Percentiles rank a stretch among this genome's conserved stretches.
Conservation (phyloP, 2,888 invertebrate genomes). For the Hemithea aestivaria region DNA sequence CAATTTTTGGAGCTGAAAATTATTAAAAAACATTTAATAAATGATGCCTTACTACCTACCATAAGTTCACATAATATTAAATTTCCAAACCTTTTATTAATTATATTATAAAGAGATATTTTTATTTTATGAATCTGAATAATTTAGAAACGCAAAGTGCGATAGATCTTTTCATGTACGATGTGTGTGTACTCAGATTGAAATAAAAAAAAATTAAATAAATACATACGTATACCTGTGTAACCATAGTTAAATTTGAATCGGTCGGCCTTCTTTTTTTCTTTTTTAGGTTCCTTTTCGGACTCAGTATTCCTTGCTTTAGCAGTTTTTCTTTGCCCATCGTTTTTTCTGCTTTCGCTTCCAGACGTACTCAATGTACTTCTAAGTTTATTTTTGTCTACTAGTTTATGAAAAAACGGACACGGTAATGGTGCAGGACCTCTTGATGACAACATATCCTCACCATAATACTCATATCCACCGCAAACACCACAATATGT, state of each 20-base stretch:
- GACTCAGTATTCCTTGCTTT: conserved; percentile 39
- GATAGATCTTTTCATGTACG: no score
- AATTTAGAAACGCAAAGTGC: no score
- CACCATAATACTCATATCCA: conserved; percentile 58
- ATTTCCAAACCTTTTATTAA: no score
- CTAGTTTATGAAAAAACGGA: conserved; percentile 59
- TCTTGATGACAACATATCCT: conserved; percentile 39
- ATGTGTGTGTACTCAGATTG: no score
- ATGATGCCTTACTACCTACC: conserved; percentile 1
- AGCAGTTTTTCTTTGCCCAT: conserved; percentile 30
- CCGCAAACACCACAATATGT: conserved; percentile 63
- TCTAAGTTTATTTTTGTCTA: conserved; percentile 45
- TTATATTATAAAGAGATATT: no score
- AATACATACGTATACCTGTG: conserved; percentile 74
- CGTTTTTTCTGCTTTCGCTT: conserved; percentile 49
- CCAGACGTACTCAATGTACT: conserved; percentile 44
- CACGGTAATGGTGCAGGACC: conserved; percentile 53
- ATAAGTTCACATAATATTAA: no score
- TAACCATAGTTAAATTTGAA: conserved; percentile 72
- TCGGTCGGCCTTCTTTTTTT: conserved; percentile 50
- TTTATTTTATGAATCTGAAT: no score
- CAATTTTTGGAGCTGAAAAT: conserved; percentile 64
- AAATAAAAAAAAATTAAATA: conserved; percentile 23
- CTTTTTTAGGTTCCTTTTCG: conserved; percentile 46
- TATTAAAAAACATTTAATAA: conserved; percentile 7